These are phyloP conservation scores for Enteromius paludinosus DNA, from an alignment of 2,797 vertebrate species.

Conservation along the genomic window DNA sequence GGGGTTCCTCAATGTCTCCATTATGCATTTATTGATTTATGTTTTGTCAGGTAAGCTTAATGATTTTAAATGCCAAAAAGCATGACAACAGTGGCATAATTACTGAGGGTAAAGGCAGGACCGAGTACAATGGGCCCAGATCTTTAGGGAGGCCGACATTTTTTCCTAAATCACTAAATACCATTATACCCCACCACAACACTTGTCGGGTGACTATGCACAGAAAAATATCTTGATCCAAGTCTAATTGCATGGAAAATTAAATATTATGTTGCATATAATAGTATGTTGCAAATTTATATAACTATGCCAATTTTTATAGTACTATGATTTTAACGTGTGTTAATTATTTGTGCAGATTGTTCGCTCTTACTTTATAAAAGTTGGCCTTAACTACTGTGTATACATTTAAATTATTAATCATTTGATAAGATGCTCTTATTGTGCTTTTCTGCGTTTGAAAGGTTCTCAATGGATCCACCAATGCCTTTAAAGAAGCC, in stretches of 20 bases:
- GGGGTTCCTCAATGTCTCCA: background rate
- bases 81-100: background rate
- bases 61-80: slow-evolving; percentile 17
- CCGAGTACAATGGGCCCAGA: too few relatives aligned
- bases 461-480: background rate
- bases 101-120: background rate
- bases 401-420: background rate
- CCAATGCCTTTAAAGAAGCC: too few relatives aligned
- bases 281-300: background rate
- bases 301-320: background rate
- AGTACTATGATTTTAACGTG: background rate
- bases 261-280: background rate
- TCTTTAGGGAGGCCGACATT: background rate
- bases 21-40: background rate
- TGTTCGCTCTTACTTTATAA: background rate
- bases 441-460: background rate
- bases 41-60: background rate
- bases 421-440: background rate
- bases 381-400: background rate
- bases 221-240: background rate
- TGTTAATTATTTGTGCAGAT: background rate
- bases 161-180: background rate
- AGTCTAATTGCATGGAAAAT: background rate
- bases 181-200: background rate
- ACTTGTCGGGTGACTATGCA: too few relatives aligned